Base-by-base conservation (phyloP, 1,140 invertebrate species). In the Lepidurus arcticus region DNA sequence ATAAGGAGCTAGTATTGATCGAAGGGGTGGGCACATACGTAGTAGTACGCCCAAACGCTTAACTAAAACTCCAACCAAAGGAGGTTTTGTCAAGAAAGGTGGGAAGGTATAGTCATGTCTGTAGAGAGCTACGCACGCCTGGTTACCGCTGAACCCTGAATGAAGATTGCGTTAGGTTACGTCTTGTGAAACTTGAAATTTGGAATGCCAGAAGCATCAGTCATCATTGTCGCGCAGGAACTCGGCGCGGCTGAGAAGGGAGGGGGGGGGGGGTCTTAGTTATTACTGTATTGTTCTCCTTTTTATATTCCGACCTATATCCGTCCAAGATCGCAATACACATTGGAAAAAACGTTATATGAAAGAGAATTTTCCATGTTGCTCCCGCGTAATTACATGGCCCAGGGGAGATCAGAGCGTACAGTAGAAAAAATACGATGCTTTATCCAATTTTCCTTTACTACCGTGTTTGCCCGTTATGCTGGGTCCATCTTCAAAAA, bases 1-100 rank as follows among this genome's bases (percentile, higher is more conserved):
- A 65, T 65, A 21, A 65, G 53, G 53, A 65, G 21, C 53, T 65
- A 65, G 53, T 65, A 65, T 65, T 65, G 53, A 65, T 65, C 53
- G 53, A 4, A 13, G 13, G 53, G 53, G 53, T 21, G 53, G 53
- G 53, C 8, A 65, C 53, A 16, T 34, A 34, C 13, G 53, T 7
- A 65, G 53, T 16, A 7, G 53, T 65, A n/a, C 53, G 53, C 53
- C 53, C 21, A 21, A 34, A 21, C 21, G 13, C 13, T 65, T 65
- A 65, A 65, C 16, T 65, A 65, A 65, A 65, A 21, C 53, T 21
- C 53, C 13, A 13, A 21, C 21, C 21, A 34, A 34, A n/a, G 53
- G 53, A 65, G 53, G 53, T 65, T 34, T 13, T 65, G 53, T 65
- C 53, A 65, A 65, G 16, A 21, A n/a, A n/a, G 21, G 53, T 65